phyloP scores from a whole-genome alignment of 2,888 invertebrate genomes.

The Ypsolopha sequella region DNA sequence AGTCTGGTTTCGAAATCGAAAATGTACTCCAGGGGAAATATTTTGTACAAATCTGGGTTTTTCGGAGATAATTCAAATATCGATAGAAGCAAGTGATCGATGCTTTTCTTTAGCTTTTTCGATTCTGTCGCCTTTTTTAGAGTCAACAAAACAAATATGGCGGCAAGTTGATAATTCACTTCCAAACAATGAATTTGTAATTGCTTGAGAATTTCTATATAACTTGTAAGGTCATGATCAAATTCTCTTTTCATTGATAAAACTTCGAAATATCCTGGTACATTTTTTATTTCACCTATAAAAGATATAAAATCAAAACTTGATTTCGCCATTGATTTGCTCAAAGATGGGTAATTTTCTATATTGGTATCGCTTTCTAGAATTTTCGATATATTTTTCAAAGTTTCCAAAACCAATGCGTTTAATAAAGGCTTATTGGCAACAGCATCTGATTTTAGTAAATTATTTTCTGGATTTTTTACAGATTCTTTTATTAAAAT shows the following conservation, averaged over 20 bases:
- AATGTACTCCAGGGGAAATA: constrained; percentile 42
- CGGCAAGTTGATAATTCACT: constrained; percentile 47
- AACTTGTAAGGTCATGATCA: constrained; percentile 25
- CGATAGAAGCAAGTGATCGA: constrained; percentile 38
- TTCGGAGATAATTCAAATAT: constrained; percentile 50
- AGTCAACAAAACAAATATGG: constrained; percentile 41
- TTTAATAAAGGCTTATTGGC: constrained; percentile 35
- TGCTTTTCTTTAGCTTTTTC: constrained; percentile 36
- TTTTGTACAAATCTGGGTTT: constrained; percentile 49
- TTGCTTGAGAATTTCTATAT: constrained; percentile 36
- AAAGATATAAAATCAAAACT: constrained; percentile 36
- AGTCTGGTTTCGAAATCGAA: constrained; percentile 39
- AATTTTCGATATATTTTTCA: constrained; percentile 35
- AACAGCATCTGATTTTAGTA: constrained; percentile 31
- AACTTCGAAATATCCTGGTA: constrained; percentile 28
- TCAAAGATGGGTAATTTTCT: constrained; percentile 16
- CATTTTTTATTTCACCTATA: constrained; percentile 24
- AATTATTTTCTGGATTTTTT: constrained; percentile 18
- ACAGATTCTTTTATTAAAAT: constrained; percentile 31
- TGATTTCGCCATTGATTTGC: constrained; percentile 33
- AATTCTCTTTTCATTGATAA: constrained; percentile 19
- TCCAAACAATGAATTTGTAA: constrained; percentile 46
- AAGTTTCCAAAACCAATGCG: constrained; percentile 35
- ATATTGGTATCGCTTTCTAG: constrained; percentile 30
- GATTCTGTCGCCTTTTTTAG: constrained; percentile 38